These are phyloP conservation scores for Amiota minor DNA, from an alignment of 2,888 invertebrate species.

Conservation along the genomic window DNA sequence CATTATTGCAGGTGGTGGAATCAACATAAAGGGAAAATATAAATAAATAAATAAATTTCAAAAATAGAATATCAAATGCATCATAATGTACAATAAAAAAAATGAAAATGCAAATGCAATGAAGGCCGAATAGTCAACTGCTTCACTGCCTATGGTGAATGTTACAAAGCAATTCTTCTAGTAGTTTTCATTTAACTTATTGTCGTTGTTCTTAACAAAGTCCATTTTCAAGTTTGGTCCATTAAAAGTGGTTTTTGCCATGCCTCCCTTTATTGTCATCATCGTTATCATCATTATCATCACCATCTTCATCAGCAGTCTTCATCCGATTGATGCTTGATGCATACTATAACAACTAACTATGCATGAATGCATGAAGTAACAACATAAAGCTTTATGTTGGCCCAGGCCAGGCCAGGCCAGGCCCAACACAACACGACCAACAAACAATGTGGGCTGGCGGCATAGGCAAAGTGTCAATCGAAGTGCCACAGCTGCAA, in stretches of 20 bases:
- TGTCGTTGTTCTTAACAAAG: background rate
- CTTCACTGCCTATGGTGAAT: background rate
- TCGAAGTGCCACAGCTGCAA: slow-evolving; percentile 30
- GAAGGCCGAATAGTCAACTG: background rate
- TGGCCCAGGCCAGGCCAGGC: background rate
- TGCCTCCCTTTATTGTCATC: background rate
- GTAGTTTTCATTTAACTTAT: background rate
- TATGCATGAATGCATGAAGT: slow-evolving; percentile 3
- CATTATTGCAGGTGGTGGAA: slow-evolving; percentile 10
- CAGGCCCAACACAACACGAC: slow-evolving; percentile 13
- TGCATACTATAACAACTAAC: background rate
- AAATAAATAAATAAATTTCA: background rate
- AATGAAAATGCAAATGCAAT: background rate
- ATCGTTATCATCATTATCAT: background rate
- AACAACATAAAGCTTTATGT: background rate
- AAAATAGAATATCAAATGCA: too few species aligned
- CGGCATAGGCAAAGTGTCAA: slow-evolving; percentile 33
- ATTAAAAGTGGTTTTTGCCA: slow-evolving; percentile 20
- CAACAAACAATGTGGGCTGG: slow-evolving; percentile 12
- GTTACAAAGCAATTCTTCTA: too few species aligned
- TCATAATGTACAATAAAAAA: background rate
- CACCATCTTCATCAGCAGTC: background rate
- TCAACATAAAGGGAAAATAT: background rate
- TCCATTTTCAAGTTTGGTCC: slow-evolving; percentile 26
- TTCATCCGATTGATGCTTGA: background rate